Base-by-base conservation (phyloP, 2,888 invertebrate species). In the Drosophila infuscata region DNA sequence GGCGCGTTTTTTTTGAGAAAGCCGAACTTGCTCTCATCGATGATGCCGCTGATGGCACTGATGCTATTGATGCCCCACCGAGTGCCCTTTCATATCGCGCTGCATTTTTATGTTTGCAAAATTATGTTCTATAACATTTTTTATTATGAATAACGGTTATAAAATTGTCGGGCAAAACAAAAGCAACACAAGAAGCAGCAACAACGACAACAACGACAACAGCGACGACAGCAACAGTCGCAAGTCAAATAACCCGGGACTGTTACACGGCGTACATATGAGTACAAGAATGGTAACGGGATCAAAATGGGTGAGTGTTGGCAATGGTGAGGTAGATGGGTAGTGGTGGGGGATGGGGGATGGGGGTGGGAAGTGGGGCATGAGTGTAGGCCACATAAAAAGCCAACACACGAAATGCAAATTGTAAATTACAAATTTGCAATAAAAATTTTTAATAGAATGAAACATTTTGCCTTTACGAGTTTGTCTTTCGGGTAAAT, bases 371-470 rank as follows among this genome's bases (percentile, higher is more conserved):
- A 8, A 17, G 36, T 25, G 25, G 25, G 30, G 51, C 36, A 20
- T 29, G 68, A 63, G 62, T 60, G 51, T 41, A 66, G 62, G 60
- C 53, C 67, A 84, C 76, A 82, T 80, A 81, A 84, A 83, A 86
- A 87, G 74, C 74, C 83, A 85, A 81, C 85, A 84, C 85, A 87
- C 85, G 89, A 91, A 91, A 92, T 91, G 91, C 91, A 92, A 92
- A 92, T 91, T 91, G 91, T 91, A 91, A 91, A 91, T 92, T 92
- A 92, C 91, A 92, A 92, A 92, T 92, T 91, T 91, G 91, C 90
- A 92, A 92, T 92, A 92, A 92, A 92, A 92, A 90, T 91, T 85
- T 91, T 92, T 91, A 91, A 91, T 91, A 91, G 91, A 91, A 91
- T 89, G 90, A 89, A 89, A 82, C 90, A 91, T 90, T 90, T 87